A percentile compares a stretch with the other conserved stretches of the same genome.
These are phyloP conservation scores for Dipodomys ordii DNA, from an alignment of 2,113 vertebrate species.

Conservation along the genomic window DNA sequence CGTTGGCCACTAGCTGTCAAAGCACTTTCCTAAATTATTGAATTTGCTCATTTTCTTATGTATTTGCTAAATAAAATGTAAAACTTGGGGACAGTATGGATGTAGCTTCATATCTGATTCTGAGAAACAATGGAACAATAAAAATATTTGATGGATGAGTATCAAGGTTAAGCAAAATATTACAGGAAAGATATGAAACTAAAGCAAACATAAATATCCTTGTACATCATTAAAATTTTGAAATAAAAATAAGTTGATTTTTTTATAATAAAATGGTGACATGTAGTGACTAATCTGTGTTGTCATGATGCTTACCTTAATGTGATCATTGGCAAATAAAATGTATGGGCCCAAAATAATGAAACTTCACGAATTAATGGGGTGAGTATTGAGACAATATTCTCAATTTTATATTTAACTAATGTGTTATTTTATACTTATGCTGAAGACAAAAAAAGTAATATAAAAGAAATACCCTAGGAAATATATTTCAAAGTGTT, in stretches of 20 bases:
- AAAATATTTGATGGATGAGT: constrained; percentile 13
- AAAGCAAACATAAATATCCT: neutral
- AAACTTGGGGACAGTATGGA: neutral
- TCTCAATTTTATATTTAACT: too few relatives aligned
- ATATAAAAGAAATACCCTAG: too few relatives aligned
- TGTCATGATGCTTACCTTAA: too few relatives aligned
- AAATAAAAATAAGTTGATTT: neutral
- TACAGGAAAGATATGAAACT: neutral
- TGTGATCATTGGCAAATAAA: too few relatives aligned
- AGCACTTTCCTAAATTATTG: neutral
- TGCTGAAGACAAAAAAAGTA: too few relatives aligned
- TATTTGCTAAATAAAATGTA: neutral
- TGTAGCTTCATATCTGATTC: neutral
- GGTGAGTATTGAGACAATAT: too few relatives aligned
- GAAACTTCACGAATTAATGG: too few relatives aligned
- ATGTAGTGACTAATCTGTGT: too few relatives aligned
- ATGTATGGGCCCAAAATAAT: too few relatives aligned
- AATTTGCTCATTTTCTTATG: neutral
- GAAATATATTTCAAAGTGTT: too few relatives aligned
- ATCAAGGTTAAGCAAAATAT: neutral
- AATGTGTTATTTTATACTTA: too few relatives aligned
- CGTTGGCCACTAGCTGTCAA: neutral
- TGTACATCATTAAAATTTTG: neutral
- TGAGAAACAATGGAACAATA: neutral
- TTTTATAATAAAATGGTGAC: neutral